phyloP scores from a whole-genome alignment of 1,140 invertebrate species.

The Spodoptera litura region DNA sequence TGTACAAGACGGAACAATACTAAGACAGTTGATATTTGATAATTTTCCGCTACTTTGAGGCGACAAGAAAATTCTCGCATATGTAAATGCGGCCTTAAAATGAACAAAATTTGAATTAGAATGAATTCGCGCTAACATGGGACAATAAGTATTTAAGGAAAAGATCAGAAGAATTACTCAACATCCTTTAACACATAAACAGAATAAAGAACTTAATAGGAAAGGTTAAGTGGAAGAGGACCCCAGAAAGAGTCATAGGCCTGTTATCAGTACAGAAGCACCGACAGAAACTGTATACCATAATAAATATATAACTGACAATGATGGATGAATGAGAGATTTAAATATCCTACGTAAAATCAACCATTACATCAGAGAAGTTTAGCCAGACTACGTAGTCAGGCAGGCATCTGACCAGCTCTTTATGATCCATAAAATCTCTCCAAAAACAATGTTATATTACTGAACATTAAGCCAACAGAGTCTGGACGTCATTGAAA shows the following conservation, averaged over 20 bases:
- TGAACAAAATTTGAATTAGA: no score
- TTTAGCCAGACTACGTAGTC: background rate
- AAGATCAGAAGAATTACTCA: no score
- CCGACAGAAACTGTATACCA: background rate
- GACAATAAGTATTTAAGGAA: no score
- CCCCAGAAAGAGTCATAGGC: no score
- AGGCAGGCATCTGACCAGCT: background rate
- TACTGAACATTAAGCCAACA: conserved; percentile 5
- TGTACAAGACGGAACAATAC: background rate
- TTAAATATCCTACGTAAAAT: background rate
- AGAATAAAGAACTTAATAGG: no score
- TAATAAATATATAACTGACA: conserved; percentile 4
- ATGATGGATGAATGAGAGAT: conserved; percentile 16
- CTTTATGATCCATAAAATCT: conserved; percentile 18
- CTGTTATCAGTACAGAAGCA: background rate
- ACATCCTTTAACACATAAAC: no score
- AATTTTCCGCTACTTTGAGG: conserved; percentile 13
- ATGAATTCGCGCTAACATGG: no score
- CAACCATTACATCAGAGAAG: conserved; percentile 14
- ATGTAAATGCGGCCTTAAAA: background rate
- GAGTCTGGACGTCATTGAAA: conserved; percentile 19
- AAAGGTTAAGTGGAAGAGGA: no score
- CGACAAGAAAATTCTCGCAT: conserved; percentile 10
- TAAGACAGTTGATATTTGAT: conserved; percentile 10
- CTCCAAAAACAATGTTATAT: conserved; percentile 27